Conservation (phyloP, 2,113 vertebrate genomes). For the Scortum barcoo region DNA sequence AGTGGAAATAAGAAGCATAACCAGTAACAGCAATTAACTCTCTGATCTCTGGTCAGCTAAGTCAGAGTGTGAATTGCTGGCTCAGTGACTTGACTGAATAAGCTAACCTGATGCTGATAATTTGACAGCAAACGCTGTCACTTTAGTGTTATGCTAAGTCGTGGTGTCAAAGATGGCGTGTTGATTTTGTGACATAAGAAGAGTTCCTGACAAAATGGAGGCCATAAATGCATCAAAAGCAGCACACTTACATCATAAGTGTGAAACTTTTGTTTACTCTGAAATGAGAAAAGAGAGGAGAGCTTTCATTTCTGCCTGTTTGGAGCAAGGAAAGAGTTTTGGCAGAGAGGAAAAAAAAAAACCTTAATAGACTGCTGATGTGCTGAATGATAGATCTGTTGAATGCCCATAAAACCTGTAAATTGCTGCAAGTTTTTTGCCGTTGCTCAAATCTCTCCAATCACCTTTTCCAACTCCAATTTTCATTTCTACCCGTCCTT, state of each 20-base stretch:
- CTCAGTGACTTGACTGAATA: background rate
- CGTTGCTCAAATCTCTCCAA: conserved; percentile 37
- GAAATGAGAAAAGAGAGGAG: background rate
- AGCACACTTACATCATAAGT: background rate
- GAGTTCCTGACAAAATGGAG: background rate
- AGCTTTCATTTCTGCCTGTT: background rate
- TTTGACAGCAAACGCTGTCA: background rate
- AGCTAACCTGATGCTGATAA: background rate
- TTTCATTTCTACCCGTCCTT: conserved; percentile 25
- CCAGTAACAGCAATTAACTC: background rate
- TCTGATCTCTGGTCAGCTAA: background rate
- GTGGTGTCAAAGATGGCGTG: background rate
- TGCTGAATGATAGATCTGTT: conserved; percentile 49
- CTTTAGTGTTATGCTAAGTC: background rate
- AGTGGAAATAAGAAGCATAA: background rate
- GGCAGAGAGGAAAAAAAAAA: background rate
- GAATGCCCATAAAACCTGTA: conserved; percentile 44
- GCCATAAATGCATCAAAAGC: background rate
- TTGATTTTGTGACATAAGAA: background rate
- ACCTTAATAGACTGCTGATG: conserved; percentile 42
- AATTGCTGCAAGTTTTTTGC: conserved; percentile 54
- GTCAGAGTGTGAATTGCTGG: background rate
- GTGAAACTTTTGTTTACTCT: background rate
- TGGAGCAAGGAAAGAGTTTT: background rate
- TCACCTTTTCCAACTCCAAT: conserved; percentile 38